These are phyloP conservation scores for Myathropa florea DNA, from an alignment of 2,888 invertebrate genomes.

Conservation along the genomic window DNA sequence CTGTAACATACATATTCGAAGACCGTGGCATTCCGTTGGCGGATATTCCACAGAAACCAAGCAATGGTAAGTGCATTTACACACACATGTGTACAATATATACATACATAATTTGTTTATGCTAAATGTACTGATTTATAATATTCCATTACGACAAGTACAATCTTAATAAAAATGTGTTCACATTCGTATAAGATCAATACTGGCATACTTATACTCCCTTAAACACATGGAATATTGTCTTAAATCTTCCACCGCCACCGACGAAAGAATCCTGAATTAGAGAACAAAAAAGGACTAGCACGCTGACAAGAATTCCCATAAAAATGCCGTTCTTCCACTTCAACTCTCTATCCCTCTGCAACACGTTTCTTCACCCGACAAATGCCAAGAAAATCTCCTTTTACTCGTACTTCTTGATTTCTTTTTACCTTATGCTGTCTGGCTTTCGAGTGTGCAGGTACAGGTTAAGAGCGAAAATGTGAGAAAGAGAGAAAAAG, in stretches of 20 bases:
- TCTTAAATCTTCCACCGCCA: slow-evolving; percentile 41
- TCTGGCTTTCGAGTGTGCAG: slow-evolving; percentile 30
- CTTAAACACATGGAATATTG: slow-evolving; percentile 39
- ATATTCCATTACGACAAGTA: too few relatives aligned
- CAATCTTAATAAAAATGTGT: background rate
- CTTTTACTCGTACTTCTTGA: slow-evolving; percentile 34
- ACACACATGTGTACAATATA: too few relatives aligned
- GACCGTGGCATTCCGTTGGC: slow-evolving; percentile 81
- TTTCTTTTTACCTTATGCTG: slow-evolving; percentile 41
- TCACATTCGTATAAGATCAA: background rate
- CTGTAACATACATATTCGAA: slow-evolving; percentile 81
- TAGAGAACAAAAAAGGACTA: slow-evolving; percentile 45
- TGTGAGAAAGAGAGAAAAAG: slow-evolving; percentile 33
- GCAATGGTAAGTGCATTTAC: slow-evolving; percentile 80
- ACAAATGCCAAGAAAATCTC: slow-evolving; percentile 50
- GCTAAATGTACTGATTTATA: background rate
- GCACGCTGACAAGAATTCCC: slow-evolving; percentile 55
- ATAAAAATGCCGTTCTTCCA: slow-evolving; percentile 64
- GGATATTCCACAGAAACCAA: slow-evolving; percentile 82
- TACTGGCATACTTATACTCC: background rate
- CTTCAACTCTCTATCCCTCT: slow-evolving; percentile 35
- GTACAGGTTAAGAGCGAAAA: slow-evolving; percentile 51
- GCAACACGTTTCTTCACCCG: slow-evolving; percentile 19
- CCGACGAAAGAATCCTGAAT: slow-evolving; percentile 7
- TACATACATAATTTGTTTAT: too few relatives aligned